A percentile compares a stretch with the other conserved stretches of the same genome.
phyloP scores from a whole-genome alignment of 1,140 invertebrate genomes.

The Macrosteles quadrilineatus region DNA sequence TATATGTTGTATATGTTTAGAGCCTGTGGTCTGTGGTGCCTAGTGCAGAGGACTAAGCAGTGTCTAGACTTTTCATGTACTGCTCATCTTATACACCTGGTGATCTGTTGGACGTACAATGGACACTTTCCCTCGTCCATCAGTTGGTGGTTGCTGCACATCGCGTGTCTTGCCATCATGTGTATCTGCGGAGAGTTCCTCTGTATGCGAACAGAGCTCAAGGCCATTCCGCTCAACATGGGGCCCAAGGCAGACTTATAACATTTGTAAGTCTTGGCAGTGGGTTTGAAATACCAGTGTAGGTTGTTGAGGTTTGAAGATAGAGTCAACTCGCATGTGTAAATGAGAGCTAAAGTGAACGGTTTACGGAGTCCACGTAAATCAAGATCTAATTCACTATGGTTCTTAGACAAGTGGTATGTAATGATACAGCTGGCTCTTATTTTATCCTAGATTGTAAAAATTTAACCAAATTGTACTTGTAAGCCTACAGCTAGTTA shows the following conservation, averaged over 20 bases:
- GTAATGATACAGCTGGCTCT: no score
- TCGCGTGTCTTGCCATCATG: conserved; percentile 84
- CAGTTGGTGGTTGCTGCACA: conserved; percentile 94
- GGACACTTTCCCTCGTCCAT: conserved; percentile 82
- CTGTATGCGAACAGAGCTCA: conserved; percentile 91
- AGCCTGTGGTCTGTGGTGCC: conserved; percentile 75
- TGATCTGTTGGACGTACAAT: conserved; percentile 90
- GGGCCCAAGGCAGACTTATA: conserved; percentile 43
- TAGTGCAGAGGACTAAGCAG: conserved; percentile 89
- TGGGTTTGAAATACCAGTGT: no score
- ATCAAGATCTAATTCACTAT: no score
- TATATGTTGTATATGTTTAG: conserved; percentile 53
- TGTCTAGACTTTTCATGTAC: conserved; percentile 95
- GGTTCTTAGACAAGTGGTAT: no score
- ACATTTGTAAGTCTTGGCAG: conserved; percentile 15
- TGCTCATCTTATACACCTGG: conserved; percentile 86
- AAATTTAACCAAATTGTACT: no score
- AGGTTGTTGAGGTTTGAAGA: no score
- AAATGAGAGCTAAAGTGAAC: no score
- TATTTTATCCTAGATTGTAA: no score
- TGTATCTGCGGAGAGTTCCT: conserved; percentile 98
- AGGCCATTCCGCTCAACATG: conserved; percentile 86
- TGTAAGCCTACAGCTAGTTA: no score
- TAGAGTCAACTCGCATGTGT: no score
- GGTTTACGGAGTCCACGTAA: no score